Percentiles rank a stretch among this genome's conserved stretches.
Conservation (phyloP, 2,888 invertebrate genomes). For the Pyrochroa serraticornis region DNA sequence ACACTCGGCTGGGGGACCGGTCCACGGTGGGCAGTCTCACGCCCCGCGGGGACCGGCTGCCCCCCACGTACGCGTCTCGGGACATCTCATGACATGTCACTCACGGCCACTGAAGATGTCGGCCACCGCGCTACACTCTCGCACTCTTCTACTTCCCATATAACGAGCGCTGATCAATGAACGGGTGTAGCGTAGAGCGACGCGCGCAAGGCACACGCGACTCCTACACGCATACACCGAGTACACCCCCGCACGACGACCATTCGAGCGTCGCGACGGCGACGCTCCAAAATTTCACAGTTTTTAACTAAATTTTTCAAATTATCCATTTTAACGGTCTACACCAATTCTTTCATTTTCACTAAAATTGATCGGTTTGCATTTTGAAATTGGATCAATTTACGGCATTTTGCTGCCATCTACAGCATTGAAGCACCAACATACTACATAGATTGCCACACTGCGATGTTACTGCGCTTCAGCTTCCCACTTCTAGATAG, state of each 20-base stretch:
- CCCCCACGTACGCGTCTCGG: slow-evolving; percentile 67
- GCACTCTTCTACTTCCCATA: slow-evolving; percentile 37
- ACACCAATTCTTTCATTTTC: too few relatives aligned
- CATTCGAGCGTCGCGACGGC: background rate
- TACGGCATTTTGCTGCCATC: too few relatives aligned
- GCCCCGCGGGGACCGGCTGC: slow-evolving; percentile 71
- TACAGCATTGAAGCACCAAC: too few relatives aligned
- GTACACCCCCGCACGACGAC: slow-evolving; percentile 20
- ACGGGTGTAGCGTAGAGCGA: slow-evolving; percentile 56
- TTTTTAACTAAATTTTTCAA: too few relatives aligned
- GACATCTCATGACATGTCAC: slow-evolving; percentile 62
- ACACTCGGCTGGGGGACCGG: slow-evolving; percentile 85
- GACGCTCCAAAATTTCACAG: too few relatives aligned
- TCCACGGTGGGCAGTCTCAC: slow-evolving; percentile 86
- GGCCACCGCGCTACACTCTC: slow-evolving; percentile 48
- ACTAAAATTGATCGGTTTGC: too few relatives aligned
- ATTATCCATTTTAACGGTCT: too few relatives aligned
- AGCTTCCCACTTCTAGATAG: too few relatives aligned
- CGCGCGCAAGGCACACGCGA: slow-evolving; percentile 52
- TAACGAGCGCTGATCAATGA: slow-evolving; percentile 57
- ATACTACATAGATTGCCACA: too few relatives aligned
- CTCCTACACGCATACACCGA: slow-evolving; percentile 41
- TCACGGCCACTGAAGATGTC: slow-evolving; percentile 46
- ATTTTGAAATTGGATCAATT: too few relatives aligned
- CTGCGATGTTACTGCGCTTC: too few relatives aligned